Conservation (phyloP, 2,113 vertebrate genomes). For the Urocynchramus pylzowi region DNA sequence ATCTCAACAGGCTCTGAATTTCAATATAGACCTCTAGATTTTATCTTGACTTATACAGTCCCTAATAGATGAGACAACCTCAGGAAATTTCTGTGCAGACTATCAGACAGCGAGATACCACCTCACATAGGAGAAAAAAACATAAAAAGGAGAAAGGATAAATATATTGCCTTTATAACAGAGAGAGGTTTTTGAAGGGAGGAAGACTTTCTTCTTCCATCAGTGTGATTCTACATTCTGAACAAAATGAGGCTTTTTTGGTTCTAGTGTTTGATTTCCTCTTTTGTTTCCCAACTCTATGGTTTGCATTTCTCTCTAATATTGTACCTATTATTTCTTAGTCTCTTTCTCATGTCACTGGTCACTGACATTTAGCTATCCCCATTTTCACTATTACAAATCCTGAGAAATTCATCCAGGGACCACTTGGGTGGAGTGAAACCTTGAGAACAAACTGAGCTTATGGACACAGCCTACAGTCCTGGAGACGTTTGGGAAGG, state of each 20-base stretch:
- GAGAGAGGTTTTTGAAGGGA: not conserved
- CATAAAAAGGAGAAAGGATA: not conserved
- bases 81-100: not conserved
- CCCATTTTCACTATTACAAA: not conserved
- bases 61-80: not conserved
- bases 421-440: not conserved
- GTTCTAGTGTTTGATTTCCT: not conserved
- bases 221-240: not conserved
- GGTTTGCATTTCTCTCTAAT: not conserved
- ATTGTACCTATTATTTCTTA: not conserved
- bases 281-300: not conserved
- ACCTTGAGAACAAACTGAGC: not conserved
- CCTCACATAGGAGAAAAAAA: not conserved
- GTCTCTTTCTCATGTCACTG: not conserved
- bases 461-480: not conserved
- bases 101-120: fast-evolving
- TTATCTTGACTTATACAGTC: not conserved
- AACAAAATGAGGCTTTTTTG: not conserved
- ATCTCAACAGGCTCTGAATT: not conserved
- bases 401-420: not conserved
- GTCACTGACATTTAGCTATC: not conserved
- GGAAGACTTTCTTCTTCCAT: not conserved
- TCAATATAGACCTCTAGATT: not conserved
- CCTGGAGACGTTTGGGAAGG: not conserved
- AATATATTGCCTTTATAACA: not conserved